Evolutionary conservation across 2,888 invertebrate genomes (phyloP), one percentile per base, ranked within the genome.

Genomic region (Allophyes oxyacanthae): DNA sequence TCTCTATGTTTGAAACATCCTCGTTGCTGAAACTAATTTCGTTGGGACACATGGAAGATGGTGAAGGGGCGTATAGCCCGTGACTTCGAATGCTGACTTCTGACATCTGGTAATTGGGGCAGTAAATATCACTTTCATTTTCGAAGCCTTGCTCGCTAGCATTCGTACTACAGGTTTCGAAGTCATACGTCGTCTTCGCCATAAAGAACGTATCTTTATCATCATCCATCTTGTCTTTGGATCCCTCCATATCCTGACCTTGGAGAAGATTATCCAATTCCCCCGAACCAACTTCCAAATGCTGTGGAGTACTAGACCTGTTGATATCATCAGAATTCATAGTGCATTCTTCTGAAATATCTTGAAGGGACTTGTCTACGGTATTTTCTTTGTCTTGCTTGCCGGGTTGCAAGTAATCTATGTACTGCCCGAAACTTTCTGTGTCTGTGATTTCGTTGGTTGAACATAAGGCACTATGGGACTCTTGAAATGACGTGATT

Each of bases 21-120:
- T 94, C 94, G 64, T 89, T 92, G 61, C 94, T 94, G 52, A 94
- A 93, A 59, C 94, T 92, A 26, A 94, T 91, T 62, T 94, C 94
- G 68, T 94, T 91, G 0, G 92, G 94, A 55, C 94, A 93, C 90
- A 94, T 92, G 0, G 94, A 93, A 0, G 94, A 90, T 0, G 95
- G 95, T 34, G 95, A 95, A 0, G 95, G 95, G 0, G 95, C 95
- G 82, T 95, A 95, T 13, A 95, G 67, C 0, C 95, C 95, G 73
- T 95, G 95, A 76, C 95, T 95, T 36, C 95, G 89, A 72, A 95
- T 95, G 75, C 95, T 95, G 0, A 95, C 94, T 87, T 95, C 95
- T 0, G 95, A 95, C 88, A 95, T 94, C 83, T 95, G 95, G 72
- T 95, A 95, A 62, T 94, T 93, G 0, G 94, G 93, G 37, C 94